phyloP scores from a whole-genome alignment of 2,113 vertebrate genomes.

The Ptychochromis oligacanthus region DNA sequence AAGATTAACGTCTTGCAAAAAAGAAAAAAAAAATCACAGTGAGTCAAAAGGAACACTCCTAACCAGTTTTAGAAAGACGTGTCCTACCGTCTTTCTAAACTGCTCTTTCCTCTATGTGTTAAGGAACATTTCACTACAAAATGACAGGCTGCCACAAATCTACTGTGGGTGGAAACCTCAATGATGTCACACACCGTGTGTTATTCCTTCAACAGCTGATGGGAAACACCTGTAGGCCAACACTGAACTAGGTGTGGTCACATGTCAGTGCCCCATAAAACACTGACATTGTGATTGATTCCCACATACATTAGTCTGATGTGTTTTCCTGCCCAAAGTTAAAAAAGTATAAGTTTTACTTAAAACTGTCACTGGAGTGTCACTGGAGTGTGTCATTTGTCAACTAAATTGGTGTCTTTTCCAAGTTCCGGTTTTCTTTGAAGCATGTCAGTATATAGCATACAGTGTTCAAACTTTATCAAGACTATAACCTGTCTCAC shows the following conservation, averaged over 20 bases:
- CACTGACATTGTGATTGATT: background rate
- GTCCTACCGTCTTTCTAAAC: background rate
- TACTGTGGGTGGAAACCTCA: background rate
- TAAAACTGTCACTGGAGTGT: background rate
- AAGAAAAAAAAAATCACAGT: background rate
- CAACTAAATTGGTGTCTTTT: conserved; percentile 8
- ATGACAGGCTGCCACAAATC: background rate
- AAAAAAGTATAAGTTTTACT: background rate
- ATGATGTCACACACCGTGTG: conserved; percentile 29
- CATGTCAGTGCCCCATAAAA: conserved; percentile 1
- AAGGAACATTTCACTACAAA: background rate
- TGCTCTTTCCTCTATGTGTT: background rate
- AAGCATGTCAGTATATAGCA: background rate
- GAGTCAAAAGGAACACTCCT: background rate
- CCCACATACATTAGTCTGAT: background rate
- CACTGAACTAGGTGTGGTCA: conserved; percentile 12
- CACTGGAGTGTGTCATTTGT: background rate
- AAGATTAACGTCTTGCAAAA: background rate
- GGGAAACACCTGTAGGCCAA: conserved; percentile 49
- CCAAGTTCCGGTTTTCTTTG: conserved; percentile 6
- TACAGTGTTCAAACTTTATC: conserved; percentile 13
- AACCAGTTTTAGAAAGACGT: background rate
- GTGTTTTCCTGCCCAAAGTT: background rate
- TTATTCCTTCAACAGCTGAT: conserved; percentile 34
- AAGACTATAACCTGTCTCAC: conserved; percentile 1